Percentiles rank a stretch among this genome's conserved stretches.
Conservation (phyloP, 2,797 vertebrate genomes). For the Lycodopsis pacificus region DNA sequence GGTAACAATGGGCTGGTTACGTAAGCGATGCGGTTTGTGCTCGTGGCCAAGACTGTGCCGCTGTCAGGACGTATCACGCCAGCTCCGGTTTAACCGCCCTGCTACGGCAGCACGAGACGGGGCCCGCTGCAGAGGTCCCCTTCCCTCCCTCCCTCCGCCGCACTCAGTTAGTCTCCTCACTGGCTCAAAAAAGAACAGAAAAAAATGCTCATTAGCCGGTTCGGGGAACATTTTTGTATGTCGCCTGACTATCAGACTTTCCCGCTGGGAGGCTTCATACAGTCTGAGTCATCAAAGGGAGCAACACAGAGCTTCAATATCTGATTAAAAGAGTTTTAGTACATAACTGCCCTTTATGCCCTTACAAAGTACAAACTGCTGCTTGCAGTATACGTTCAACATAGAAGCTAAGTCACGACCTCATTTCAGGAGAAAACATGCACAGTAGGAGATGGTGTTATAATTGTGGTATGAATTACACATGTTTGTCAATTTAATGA, state of each 20-base stretch:
- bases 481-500: too few relatives aligned
- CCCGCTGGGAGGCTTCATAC: conserved; percentile 35
- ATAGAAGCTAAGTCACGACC: too few relatives aligned
- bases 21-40: conserved; percentile 68
- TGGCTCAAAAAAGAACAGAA: conserved; percentile 16
- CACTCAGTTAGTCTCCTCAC: not conserved
- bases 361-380: too few relatives aligned
- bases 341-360: not conserved
- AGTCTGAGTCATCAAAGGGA: conserved; percentile 10
- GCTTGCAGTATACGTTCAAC: too few relatives aligned
- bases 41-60: conserved; percentile 67
- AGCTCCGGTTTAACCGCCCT: conserved; percentile 45
- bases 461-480: too few relatives aligned
- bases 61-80: conserved; percentile 72
- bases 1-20: conserved; percentile 67
- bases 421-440: too few relatives aligned
- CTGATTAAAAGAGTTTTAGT: not conserved
- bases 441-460: too few relatives aligned
- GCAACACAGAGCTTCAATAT: conserved; percentile 15
- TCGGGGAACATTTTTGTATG: conserved; percentile 25
- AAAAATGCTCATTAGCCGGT: conserved; percentile 41
- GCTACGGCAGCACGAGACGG: conserved; percentile 42
- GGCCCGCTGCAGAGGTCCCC: conserved; percentile 30
- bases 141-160: not conserved
- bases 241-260: conserved; percentile 28